These are phyloP conservation scores for Dipodomys stephensi DNA, from an alignment of 2,113 vertebrate genomes.

Conservation along the genomic window DNA sequence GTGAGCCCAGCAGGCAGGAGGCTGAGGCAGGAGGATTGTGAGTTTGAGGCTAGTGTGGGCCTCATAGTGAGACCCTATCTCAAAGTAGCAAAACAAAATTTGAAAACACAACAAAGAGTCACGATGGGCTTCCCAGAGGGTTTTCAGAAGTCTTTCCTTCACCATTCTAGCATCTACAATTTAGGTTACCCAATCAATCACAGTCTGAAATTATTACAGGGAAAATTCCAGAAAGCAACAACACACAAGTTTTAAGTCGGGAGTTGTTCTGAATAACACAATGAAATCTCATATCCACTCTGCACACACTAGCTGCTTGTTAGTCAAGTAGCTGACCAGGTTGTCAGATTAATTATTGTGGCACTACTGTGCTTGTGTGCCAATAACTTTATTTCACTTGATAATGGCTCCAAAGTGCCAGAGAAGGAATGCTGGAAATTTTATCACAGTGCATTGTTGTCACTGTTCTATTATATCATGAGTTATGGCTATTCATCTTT, in stretches of 20 bases:
- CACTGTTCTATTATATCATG: neutral
- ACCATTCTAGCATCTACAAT: neutral
- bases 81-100: too few species aligned
- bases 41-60: too few species aligned
- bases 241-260: neutral
- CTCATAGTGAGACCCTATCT: too few species aligned
- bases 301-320: neutral
- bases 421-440: neutral
- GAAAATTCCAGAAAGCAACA: constrained; percentile 30
- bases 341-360: neutral
- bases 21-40: too few species aligned
- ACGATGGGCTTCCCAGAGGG: neutral
- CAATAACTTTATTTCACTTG: neutral
- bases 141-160: neutral
- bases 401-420: neutral
- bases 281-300: neutral
- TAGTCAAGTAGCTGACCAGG: neutral
- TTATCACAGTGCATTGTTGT: neutral
- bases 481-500: neutral
- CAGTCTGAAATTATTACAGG: neutral
- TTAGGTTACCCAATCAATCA: neutral
- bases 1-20: too few species aligned
- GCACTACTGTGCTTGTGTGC: neutral
- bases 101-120: neutral
- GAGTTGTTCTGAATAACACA: neutral